Percentiles rank a stretch among this genome's conserved stretches.
phyloP scores from a whole-genome alignment of 2,888 invertebrate species.

The Sphecodes monilicornis region DNA sequence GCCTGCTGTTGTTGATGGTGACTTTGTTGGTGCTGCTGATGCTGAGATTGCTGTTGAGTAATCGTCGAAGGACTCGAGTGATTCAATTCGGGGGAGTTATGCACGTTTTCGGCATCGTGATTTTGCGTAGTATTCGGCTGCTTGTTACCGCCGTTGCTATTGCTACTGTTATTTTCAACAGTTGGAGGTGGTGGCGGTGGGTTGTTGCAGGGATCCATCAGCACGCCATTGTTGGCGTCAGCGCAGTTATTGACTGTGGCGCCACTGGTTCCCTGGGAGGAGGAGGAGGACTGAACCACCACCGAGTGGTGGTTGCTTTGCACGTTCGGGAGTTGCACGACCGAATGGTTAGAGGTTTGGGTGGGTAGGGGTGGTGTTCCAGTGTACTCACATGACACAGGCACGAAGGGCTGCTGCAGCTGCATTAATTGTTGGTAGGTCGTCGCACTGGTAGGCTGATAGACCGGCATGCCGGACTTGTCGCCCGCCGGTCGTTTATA shows the following conservation, averaged over 20 bases:
- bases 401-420: slow-evolving; percentile 97
- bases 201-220: slow-evolving; percentile 83
- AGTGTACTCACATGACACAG: slow-evolving; percentile 99
- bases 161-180: slow-evolving; percentile 72
- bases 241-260: slow-evolving; percentile 72
- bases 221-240: slow-evolving; percentile 80
- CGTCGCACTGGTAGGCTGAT: slow-evolving; percentile 94
- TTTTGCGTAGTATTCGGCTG: slow-evolving; percentile 75
- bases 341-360: slow-evolving; percentile 85
- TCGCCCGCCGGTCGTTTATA: slow-evolving; percentile 98
- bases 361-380: slow-evolving; percentile 88
- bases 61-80: slow-evolving; percentile 76
- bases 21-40: slow-evolving; percentile 61
- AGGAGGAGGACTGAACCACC: slow-evolving; percentile 74
- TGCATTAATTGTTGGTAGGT: slow-evolving; percentile 98
- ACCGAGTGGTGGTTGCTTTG: slow-evolving; percentile 73
- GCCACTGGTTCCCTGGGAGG: slow-evolving; percentile 74
- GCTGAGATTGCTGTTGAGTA: slow-evolving; percentile 64
- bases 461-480: slow-evolving; percentile 98
- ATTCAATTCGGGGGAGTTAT: slow-evolving; percentile 84
- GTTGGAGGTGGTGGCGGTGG: slow-evolving; percentile 82
- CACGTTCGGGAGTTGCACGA: slow-evolving; percentile 77
- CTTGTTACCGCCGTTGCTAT: slow-evolving; percentile 71
- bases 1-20: slow-evolving; percentile 80
- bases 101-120: slow-evolving; percentile 80